phyloP scores from a whole-genome alignment of 1,140 invertebrate species.

The Drosophila novamexicana region DNA sequence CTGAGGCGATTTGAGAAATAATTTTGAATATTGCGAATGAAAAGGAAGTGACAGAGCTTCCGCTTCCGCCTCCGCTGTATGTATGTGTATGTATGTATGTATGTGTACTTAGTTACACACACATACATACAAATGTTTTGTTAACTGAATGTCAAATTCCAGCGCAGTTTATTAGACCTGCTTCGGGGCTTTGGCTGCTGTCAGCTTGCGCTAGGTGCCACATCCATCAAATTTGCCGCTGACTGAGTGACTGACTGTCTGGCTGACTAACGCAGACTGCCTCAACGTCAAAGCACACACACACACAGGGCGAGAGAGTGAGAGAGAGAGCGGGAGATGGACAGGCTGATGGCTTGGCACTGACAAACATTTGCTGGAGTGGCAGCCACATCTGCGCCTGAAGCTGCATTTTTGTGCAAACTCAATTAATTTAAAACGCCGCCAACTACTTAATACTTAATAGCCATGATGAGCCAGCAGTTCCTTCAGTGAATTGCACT shows the following conservation, averaged over 20 bases:
- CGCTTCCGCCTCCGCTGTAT: too few species aligned
- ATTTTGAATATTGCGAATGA: too few species aligned
- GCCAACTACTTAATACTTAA: conserved; percentile 42
- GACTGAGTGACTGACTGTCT: conserved; percentile 21
- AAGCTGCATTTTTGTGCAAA: conserved; percentile 36
- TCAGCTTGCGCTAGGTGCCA: conserved; percentile 44
- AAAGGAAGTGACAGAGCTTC: too few species aligned
- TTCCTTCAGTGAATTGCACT: conserved; percentile 59
- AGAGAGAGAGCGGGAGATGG: background rate
- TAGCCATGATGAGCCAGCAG: conserved; percentile 55
- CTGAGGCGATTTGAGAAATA: too few species aligned
- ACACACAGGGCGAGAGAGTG: background rate
- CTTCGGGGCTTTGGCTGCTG: conserved; percentile 26
- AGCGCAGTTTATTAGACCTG: conserved; percentile 19
- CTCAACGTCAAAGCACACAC: conserved; percentile 16
- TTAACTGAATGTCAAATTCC: conserved; percentile 7
- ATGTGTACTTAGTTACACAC: background rate
- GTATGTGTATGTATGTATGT: too few species aligned
- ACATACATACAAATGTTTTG: background rate
- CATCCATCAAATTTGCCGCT: conserved; percentile 50
- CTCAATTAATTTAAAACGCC: conserved; percentile 62
- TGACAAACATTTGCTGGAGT: conserved; percentile 21
- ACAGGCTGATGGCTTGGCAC: background rate
- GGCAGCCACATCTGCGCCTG: conserved; percentile 23
- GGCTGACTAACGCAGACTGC: conserved; percentile 4